Evolutionary conservation across 1,140 invertebrate species (phyloP), one percentile per base, ranked within the genome.

Genomic region (Drosophila arawakana): DNA sequence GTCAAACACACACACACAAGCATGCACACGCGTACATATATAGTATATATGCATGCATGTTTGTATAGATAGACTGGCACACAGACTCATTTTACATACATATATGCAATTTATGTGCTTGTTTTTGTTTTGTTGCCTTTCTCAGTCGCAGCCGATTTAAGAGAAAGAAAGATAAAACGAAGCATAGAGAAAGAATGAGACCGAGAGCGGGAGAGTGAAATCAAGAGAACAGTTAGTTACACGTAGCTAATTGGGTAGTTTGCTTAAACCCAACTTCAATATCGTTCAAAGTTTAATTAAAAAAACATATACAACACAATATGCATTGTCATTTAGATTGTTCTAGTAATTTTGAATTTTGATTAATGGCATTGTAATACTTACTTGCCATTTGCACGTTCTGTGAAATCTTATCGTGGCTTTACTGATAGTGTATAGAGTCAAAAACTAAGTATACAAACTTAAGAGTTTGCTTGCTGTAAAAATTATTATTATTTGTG

Each of bases 81-180:
- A 50, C 76, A 77, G 52, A 46, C 57, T 44, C 80, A 77, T 73
- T 67, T 85, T 88, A 62, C 77, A 77, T 86, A 76, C 80, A 86
- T 88, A 62, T 80, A 77, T 86, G 80, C 80, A 86, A 55, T 88
- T 86, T 73, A 66, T 82, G 69, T 78, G 68, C 60, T 65, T 71
- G 73, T 76, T 72, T 76, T 72, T 65, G 47, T 62, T 72, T 60
- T 59, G 54, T 73, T 86, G 63, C 65, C 69, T 78, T 65, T 69
- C 60, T 67, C 39, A 35, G 18, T 34, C 46, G 10, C 39, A 78
- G 78, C 82, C 78, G 79, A 76, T 76, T 85, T 86, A 46, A 34
- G 3, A 7, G 39, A 21, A 25, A 18, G 39, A 35, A 21, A 60
- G 57, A 46, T 69, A 37, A 49, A 54, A 41, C 46, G 35, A 60